phyloP scores from a whole-genome alignment of 1,140 invertebrate species.

The Pseudomyrmex concolor region DNA sequence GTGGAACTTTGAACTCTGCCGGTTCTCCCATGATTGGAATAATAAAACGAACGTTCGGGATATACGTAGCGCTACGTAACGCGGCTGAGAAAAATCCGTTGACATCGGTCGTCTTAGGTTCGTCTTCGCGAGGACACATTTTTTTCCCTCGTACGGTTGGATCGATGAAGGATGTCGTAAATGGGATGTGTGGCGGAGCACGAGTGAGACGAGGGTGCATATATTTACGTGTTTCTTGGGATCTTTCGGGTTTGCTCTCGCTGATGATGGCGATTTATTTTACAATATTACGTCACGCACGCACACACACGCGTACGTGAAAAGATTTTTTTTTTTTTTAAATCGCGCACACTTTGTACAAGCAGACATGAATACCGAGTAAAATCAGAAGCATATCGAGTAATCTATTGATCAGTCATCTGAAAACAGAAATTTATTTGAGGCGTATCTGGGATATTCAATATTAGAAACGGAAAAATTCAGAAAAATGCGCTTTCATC shows the following conservation, averaged over 20 bases:
- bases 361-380: neutral
- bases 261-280: constrained; percentile 41
- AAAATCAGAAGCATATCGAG: neutral
- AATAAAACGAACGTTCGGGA: constrained; percentile 34
- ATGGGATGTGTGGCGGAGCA: constrained; percentile 11
- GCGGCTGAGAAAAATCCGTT: constrained; percentile 55
- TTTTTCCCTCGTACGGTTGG: neutral
- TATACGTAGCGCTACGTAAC: constrained; percentile 6
- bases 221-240: constrained; percentile 3
- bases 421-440: neutral
- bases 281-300: neutral
- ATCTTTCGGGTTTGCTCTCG: constrained; percentile 12
- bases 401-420: neutral
- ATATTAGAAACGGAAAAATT: neutral
- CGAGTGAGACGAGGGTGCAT: constrained; percentile 35
- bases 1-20: constrained; percentile 16
- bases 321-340: neutral
- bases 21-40: constrained; percentile 50
- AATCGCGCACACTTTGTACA: neutral
- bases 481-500: neutral
- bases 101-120: constrained; percentile 22
- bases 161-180: constrained; percentile 20
- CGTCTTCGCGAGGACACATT: constrained; percentile 15
- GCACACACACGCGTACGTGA: neutral
- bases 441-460: neutral